A percentile compares a stretch with the other conserved stretches of the same genome.
phyloP scores from a whole-genome alignment of 2,797 vertebrate species.

The Myotis myotis region DNA sequence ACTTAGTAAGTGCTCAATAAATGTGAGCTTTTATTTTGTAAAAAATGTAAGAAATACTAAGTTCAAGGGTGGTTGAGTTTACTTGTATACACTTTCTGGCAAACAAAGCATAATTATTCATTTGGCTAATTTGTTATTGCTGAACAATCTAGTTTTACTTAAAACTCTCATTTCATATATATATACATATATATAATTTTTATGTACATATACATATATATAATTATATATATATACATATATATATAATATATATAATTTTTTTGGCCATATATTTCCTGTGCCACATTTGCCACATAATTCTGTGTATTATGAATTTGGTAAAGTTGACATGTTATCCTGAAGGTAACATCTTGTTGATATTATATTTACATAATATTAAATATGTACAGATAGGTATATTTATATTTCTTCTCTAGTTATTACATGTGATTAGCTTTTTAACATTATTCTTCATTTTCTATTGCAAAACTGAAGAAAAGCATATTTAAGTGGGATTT shows the following conservation, averaged over 20 bases:
- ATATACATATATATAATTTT: no score
- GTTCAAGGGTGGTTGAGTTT: neutral
- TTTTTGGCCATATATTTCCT: neutral
- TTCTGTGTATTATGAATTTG: conserved; percentile 3
- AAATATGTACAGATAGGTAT: neutral
- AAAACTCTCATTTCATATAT: neutral
- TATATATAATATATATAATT: neutral
- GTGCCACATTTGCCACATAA: neutral
- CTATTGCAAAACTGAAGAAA: conserved; percentile 42
- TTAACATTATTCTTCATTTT: conserved; percentile 40
- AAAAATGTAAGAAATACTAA: conserved; percentile 33
- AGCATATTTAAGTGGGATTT: conserved; percentile 30
- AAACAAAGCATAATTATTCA: conserved; percentile 12
- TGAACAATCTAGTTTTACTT: conserved; percentile 2
- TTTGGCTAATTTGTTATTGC: neutral
- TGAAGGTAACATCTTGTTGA: neutral
- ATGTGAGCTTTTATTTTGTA: conserved; percentile 26
- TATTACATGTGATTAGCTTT: neutral
- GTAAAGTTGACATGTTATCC: neutral
- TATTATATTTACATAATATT: neutral
- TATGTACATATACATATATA: neutral
- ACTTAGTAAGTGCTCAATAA: conserved; percentile 41
- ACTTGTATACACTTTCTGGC: neutral
- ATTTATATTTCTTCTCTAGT: neutral
- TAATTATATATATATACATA: no score